A percentile compares a stretch with the other conserved stretches of the same genome.
phyloP scores from a whole-genome alignment of 2,113 vertebrate species.

The Trinectes maculatus region DNA sequence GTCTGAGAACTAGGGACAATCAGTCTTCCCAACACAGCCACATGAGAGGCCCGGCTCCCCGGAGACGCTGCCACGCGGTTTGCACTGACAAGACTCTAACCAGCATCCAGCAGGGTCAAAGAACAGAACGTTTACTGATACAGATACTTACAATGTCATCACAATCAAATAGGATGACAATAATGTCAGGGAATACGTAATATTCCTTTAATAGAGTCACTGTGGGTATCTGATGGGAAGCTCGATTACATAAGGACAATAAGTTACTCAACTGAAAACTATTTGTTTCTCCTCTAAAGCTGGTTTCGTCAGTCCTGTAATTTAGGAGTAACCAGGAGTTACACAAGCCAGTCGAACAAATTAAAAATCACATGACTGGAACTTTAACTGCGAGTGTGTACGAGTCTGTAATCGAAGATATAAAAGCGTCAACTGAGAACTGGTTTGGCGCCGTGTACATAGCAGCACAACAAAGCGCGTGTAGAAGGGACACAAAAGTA shows the following conservation, averaged over 20 bases:
- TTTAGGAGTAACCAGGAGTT: too few relatives aligned
- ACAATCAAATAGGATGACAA: background rate
- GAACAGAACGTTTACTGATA: background rate
- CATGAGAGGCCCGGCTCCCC: conserved; percentile 42
- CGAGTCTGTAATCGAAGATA: background rate
- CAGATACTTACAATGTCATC: background rate
- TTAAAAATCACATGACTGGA: background rate
- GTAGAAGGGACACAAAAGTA: background rate
- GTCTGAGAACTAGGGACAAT: conserved; percentile 60
- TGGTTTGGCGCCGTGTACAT: conserved; percentile 15
- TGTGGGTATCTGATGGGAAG: background rate
- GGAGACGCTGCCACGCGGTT: conserved; percentile 22
- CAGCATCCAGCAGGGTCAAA: background rate
- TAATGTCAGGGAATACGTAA: background rate
- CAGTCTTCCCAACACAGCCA: conserved; percentile 53
- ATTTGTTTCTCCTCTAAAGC: too few relatives aligned
- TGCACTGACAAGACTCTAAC: conserved; percentile 7
- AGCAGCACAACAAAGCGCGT: background rate
- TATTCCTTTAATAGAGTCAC: background rate
- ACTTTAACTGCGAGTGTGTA: background rate
- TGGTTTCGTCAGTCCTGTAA: too few relatives aligned
- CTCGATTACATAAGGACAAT: background rate
- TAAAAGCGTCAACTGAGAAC: conserved; percentile 17
- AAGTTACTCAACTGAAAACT: background rate
- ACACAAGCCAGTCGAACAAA: background rate